Conservation (phyloP, 2,797 vertebrate species). For the Hippopotamyrus pictus region DNA sequence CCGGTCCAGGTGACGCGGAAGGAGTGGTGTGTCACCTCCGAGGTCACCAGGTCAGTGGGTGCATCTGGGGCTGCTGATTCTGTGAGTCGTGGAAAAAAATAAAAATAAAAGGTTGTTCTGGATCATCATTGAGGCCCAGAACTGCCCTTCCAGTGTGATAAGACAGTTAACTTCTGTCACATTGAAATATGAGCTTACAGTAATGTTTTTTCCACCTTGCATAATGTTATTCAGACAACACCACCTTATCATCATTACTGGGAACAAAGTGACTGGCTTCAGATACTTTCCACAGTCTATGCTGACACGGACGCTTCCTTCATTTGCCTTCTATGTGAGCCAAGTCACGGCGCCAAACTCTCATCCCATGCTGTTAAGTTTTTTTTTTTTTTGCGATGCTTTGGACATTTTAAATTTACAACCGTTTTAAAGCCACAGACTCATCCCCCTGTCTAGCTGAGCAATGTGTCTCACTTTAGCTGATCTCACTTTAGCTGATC, state of each 20-base stretch:
- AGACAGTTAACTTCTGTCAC: background rate
- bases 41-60: slow-evolving; percentile 77
- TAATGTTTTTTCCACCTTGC: background rate
- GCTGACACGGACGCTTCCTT: background rate
- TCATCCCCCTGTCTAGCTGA: background rate
- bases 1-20: slow-evolving; percentile 82
- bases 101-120: background rate
- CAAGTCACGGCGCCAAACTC: slow-evolving; percentile 19
- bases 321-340: background rate
- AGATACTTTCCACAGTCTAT: slow-evolving; percentile 22
- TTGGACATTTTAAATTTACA: background rate
- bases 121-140: background rate
- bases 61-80: slow-evolving; percentile 54
- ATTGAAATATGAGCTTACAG: slow-evolving; percentile 19
- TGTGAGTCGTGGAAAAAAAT: slow-evolving; percentile 25
- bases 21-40: slow-evolving; percentile 77
- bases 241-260: slow-evolving; percentile 8
- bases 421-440: background rate
- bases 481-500: background rate
- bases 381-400: background rate
- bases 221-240: slow-evolving; percentile 8
- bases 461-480: background rate
- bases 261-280: background rate
- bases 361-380: background rate
- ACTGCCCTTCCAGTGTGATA: background rate